A percentile compares a stretch with the other conserved stretches of the same genome.
Conservation (phyloP, 2,113 vertebrate genomes). For the Campylomormyrus numenius region DNA sequence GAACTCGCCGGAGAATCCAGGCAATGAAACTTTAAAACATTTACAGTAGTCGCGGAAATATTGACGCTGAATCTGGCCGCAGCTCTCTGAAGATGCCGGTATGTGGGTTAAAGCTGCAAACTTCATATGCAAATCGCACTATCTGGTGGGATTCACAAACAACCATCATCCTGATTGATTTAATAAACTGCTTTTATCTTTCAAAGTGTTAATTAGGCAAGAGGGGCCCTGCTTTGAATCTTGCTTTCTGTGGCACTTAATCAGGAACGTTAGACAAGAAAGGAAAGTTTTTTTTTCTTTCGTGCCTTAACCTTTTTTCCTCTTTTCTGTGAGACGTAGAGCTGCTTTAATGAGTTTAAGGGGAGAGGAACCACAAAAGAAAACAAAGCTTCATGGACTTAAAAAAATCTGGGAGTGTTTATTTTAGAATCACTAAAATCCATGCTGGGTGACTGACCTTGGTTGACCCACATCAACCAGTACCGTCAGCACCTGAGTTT, state of each 20-base stretch:
- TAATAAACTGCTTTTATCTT: conserved; percentile 99
- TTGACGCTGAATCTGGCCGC: conserved; percentile 85
- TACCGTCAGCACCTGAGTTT: not conserved
- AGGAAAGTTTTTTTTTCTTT: conserved; percentile 45
- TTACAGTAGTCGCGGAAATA: conserved; percentile 69
- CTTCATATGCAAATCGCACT: conserved; percentile 98
- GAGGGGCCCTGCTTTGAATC: conserved; percentile 75
- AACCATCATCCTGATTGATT: conserved; percentile 98
- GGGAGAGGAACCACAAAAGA: not conserved
- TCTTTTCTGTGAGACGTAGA: conserved; percentile 31
- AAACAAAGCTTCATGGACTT: not conserved
- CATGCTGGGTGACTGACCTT: not conserved
- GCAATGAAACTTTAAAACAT: conserved; percentile 57
- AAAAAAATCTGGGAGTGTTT: conserved; percentile 6
- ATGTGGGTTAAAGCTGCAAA: conserved; percentile 97
- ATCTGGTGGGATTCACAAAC: conserved; percentile 99
- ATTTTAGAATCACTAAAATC: not conserved
- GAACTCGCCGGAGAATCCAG: conserved; percentile 51
- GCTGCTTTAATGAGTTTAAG: conserved; percentile 23
- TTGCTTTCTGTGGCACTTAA: conserved; percentile 49
- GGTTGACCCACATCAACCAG: not conserved
- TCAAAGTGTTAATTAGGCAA: conserved; percentile 99
- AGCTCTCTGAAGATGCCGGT: conserved; percentile 78
- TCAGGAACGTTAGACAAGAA: conserved; percentile 54
- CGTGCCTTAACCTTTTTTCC: conserved; percentile 29